These are phyloP conservation scores for Nemapogon koenigi DNA, from an alignment of 2,888 invertebrate genomes.

Conservation along the genomic window DNA sequence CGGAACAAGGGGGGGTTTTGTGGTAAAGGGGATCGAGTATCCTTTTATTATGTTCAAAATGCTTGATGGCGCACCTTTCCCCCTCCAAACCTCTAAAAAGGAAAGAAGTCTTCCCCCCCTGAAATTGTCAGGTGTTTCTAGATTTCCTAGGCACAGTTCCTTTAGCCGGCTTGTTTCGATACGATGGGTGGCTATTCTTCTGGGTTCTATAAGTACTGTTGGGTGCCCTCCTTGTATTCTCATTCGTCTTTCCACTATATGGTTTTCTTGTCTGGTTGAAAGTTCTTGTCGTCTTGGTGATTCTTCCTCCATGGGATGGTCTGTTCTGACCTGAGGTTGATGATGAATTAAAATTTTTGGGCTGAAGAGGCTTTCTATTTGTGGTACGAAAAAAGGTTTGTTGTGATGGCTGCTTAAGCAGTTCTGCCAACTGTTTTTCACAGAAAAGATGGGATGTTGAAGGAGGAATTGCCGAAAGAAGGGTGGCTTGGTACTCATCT, in stretches of 20 bases:
- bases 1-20: constrained; percentile 2
- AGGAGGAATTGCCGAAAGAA: constrained; percentile 14
- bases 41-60: constrained; percentile 5
- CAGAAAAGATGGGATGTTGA: constrained; percentile 13
- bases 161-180: neutral
- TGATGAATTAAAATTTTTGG: neutral
- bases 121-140: neutral
- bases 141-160: neutral
- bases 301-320: neutral
- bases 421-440: constrained; percentile 4
- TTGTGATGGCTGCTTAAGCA: constrained; percentile 1
- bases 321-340: neutral
- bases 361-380: neutral
- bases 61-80: neutral
- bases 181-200: neutral
- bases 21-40: constrained; percentile 2
- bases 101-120: neutral
- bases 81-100: constrained; percentile 1
- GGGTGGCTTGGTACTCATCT: constrained; percentile 9
- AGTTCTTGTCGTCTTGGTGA: no score
- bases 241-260: neutral
- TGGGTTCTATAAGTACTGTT: neutral
- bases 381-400: constrained; percentile 1
- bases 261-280: neutral
- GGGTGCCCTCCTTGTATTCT: neutral